Base-by-base conservation (phyloP, 2,113 vertebrate species). In the Scolopax mira region DNA sequence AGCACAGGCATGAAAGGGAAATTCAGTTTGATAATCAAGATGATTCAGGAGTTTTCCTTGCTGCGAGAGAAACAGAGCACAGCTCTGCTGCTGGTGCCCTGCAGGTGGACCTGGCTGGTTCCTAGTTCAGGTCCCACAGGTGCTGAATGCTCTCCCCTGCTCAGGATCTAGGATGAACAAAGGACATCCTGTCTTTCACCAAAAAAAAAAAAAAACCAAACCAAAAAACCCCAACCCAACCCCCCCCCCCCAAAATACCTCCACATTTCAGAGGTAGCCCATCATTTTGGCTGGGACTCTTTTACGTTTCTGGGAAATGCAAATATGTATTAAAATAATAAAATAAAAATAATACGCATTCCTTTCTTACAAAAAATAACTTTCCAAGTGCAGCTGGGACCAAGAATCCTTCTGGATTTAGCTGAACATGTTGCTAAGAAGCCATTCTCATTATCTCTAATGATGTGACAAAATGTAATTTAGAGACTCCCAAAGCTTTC, bases 91-190 rank as follows among this genome's bases (percentile, higher is more conserved):
- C 44, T 9, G 31, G 24, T 8, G 61, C 51, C 49, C 66, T 0
- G 2, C 8, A 1, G 21, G 73, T 58, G 72, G n/a, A 16, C 1
- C 1, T 0, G 42, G 57, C 67, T 51, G 39, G 16, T 2, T 0
- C 15, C 25, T 1, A 2, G 4, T 3, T 31, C 73, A 33, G 31
- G 16, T 31, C 22, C 88, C 21, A 12, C 64, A 52, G 51, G 44
- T 31, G 71, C 75, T 8, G 23, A 82, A 49, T 3, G 11, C 21
- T 27, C 65, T 23, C 70, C 48, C 37, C 51, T 52, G 33, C 21
- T 8, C 54, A 24, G 62, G 8, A 27, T 10, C 24, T 7, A 57
- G 52, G 61, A 88, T 11, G 35, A 79, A 51, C 44, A 77, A 44
- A 70, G 28, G 64, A 31, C 55, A 5, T 41, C 3, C 41, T 33